Evolutionary conservation across 2,888 invertebrate genomes (phyloP).

Genomic region (Antheraea assamensis): DNA sequence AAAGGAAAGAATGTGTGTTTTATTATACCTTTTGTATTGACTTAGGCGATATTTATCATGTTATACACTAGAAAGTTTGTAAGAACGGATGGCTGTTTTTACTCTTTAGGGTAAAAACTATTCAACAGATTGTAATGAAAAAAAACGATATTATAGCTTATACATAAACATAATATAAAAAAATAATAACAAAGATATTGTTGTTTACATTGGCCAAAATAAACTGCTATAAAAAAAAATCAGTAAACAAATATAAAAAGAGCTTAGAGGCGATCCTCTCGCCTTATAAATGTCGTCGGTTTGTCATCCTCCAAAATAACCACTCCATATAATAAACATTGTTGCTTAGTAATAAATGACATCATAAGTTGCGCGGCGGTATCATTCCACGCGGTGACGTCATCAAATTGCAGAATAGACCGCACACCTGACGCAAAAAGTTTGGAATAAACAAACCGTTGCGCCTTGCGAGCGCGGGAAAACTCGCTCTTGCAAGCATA

Average conservation of each 20-base stretch:
- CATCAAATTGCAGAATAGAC: slow-evolving; percentile 56
- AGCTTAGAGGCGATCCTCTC: background rate
- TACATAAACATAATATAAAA: too few species aligned
- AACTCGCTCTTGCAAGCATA: slow-evolving; percentile 53
- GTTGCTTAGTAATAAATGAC: slow-evolving; percentile 12
- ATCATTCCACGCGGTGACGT: slow-evolving; percentile 35
- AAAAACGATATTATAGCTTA: too few species aligned
- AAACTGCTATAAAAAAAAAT: background rate
- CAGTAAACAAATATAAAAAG: background rate
- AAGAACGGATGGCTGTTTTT: too few species aligned
- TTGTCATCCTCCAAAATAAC: background rate
- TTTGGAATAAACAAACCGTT: slow-evolving; percentile 66
- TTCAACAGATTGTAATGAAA: too few species aligned
- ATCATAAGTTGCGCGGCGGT: slow-evolving; percentile 9
- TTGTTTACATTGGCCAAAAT: too few species aligned
- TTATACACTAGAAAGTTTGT: too few species aligned
- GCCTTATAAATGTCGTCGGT: background rate
- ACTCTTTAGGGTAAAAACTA: too few species aligned
- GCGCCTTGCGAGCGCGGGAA: slow-evolving; percentile 38
- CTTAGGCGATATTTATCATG: too few species aligned
- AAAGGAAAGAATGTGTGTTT: background rate
- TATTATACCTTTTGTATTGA: background rate
- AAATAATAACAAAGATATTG: too few species aligned
- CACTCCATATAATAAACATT: background rate
- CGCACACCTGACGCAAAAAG: slow-evolving; percentile 63